Conservation (phyloP, 2,888 invertebrate species). For the Lumbricus terrestris region DNA sequence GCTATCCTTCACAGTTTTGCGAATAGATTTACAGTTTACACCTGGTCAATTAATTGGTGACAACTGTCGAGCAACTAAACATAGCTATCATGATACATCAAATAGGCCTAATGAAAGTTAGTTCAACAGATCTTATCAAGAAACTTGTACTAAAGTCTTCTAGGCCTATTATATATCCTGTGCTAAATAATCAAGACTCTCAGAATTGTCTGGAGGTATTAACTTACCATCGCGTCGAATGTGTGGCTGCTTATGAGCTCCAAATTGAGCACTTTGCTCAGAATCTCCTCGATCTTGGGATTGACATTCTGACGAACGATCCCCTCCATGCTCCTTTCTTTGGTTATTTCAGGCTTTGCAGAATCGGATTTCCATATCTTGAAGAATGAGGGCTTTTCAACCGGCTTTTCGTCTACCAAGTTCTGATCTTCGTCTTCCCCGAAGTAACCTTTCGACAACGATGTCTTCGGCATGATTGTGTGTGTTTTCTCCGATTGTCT, state of each 20-base stretch:
- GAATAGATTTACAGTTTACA: no score
- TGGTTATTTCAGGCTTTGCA: not conserved
- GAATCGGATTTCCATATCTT: not conserved
- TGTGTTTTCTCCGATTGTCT: not conserved
- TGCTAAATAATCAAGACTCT: no score
- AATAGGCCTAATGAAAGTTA: no score
- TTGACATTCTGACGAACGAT: conserved; percentile 59
- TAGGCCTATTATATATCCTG: no score
- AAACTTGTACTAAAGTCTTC: no score
- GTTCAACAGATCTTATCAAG: no score
- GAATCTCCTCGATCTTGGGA: conserved; percentile 54
- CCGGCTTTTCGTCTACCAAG: not conserved
- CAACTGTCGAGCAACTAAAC: no score
- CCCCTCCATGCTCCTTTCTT: not conserved
- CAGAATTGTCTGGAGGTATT: not conserved
- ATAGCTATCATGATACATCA: no score
- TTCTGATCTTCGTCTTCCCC: not conserved
- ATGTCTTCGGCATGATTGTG: not conserved
- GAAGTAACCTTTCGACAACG: not conserved
- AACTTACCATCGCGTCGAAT: conserved; percentile 57
- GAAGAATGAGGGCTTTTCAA: not conserved
- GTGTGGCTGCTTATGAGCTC: conserved; percentile 58
- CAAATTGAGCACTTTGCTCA: conserved; percentile 59
- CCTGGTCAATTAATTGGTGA: no score
- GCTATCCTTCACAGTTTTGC: no score